Conservation (phyloP, 2,113 vertebrate genomes). For the Chroicocephalus ridibundus region DNA sequence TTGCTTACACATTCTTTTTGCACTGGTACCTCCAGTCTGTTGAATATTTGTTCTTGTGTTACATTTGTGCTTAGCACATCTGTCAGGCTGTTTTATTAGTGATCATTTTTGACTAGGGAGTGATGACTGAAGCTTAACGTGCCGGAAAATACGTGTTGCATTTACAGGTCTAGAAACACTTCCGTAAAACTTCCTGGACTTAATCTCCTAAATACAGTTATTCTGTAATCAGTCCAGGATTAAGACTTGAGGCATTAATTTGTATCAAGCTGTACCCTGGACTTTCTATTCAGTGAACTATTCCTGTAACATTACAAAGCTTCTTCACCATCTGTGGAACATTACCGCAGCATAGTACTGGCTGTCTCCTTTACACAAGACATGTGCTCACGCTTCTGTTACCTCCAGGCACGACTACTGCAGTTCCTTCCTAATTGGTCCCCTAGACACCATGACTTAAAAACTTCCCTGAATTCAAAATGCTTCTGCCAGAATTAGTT, state of each 20-base stretch:
- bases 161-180: slow-evolving; percentile 12
- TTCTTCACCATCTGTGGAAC: not conserved
- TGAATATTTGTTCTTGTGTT: not conserved
- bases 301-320: not conserved
- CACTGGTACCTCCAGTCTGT: not conserved
- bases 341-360: not conserved
- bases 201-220: not conserved
- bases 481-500: not conserved
- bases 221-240: not conserved
- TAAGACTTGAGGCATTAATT: not conserved
- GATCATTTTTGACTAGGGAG: not conserved
- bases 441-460: slow-evolving; percentile 54
- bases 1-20: not conserved
- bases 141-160: not conserved
- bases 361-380: not conserved
- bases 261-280: not conserved
- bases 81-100: not conserved
- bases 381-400: not conserved
- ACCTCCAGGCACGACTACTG: slow-evolving; percentile 62
- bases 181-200: not conserved
- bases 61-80: not conserved
- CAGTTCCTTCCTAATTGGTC: slow-evolving; percentile 69
- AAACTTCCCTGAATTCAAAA: slow-evolving; percentile 47
- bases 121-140: not conserved
- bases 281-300: not conserved